These are phyloP conservation scores for Todiramphus chloris DNA, from an alignment of 2,113 vertebrate genomes.

Conservation along the genomic window DNA sequence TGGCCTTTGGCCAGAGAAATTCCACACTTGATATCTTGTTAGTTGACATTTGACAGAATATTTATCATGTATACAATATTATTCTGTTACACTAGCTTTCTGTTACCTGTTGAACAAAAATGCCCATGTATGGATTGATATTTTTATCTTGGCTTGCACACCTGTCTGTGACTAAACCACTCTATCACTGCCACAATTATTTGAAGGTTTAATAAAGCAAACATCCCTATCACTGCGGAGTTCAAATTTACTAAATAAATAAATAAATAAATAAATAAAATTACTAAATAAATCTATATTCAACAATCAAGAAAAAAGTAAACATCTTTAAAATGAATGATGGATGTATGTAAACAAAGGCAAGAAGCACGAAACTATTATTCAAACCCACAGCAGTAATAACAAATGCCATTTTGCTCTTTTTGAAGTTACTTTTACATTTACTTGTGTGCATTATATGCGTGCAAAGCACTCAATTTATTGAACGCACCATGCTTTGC, in stretches of 20 bases:
- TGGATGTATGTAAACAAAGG: neutral
- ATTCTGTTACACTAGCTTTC: neutral
- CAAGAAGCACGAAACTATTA: neutral
- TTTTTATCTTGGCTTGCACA: neutral
- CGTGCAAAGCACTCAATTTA: neutral
- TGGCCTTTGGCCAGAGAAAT: neutral
- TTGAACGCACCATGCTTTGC: neutral
- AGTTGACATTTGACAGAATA: neutral
- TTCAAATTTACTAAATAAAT: neutral
- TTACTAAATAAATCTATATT: neutral
- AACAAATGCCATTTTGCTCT: neutral
- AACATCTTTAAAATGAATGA: neutral
- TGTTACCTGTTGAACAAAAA: neutral
- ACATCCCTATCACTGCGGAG: neutral
- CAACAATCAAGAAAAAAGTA: neutral
- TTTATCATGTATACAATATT: neutral
- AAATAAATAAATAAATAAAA: neutral
- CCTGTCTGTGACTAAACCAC: neutral
- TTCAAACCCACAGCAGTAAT: neutral
- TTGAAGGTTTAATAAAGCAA: neutral
- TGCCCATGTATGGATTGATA: neutral
- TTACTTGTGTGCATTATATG: neutral
- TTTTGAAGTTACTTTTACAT: neutral
- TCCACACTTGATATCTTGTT: neutral
- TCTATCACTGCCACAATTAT: neutral